Evolutionary conservation across 2,113 vertebrate genomes (phyloP), one percentile per base, ranked within the genome.

Genomic region (Chunga burmeisteri): DNA sequence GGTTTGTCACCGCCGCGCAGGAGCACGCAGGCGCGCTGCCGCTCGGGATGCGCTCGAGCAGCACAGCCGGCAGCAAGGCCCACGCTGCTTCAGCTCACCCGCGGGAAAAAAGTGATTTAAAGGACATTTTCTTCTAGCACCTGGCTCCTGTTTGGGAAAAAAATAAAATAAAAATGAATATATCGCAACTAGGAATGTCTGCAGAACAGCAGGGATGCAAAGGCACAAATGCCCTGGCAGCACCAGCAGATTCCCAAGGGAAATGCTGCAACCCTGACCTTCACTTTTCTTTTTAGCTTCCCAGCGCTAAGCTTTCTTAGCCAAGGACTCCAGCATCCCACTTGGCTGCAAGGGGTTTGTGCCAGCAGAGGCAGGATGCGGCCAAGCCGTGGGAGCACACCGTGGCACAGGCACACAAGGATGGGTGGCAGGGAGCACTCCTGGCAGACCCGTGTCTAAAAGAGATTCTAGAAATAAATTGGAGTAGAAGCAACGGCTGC

Each of bases 221-320:
- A 32, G 68, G 8, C 25, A 19, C 8, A 2, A 1, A 27, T 6
- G 13, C 2, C 7, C 7, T 11, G 1, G 47, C 4, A 8, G 77
- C 46, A 70, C 13, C 30, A 66, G 34, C 52, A 68, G 38, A 30
- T 1, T 72, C 78, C 42, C n/a, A 23, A n/a, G 42, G 30, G 86
- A 65, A 78, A 86, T 14, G 42, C 13, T 72, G 70, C 46, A 72
- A 40, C 40, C 17, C 62, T 79, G 56, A 82, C 1, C 2, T 34
- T 17, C 16, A 13, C 27, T 23, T 62, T 63, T 71, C 34, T 26
- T 27, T 53, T 32, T n/a, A 65, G 79, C 58, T 82, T 77, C 32
- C 78, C 67, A 77, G 82, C 27, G n/a, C 27, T 26, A 3, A 81
- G 36, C 19, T 59, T 52, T 9, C 52, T 71, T 21, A 62, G 47